These are phyloP conservation scores for Andrena chrysosceles DNA, from an alignment of 2,888 invertebrate genomes.

Conservation along the genomic window DNA sequence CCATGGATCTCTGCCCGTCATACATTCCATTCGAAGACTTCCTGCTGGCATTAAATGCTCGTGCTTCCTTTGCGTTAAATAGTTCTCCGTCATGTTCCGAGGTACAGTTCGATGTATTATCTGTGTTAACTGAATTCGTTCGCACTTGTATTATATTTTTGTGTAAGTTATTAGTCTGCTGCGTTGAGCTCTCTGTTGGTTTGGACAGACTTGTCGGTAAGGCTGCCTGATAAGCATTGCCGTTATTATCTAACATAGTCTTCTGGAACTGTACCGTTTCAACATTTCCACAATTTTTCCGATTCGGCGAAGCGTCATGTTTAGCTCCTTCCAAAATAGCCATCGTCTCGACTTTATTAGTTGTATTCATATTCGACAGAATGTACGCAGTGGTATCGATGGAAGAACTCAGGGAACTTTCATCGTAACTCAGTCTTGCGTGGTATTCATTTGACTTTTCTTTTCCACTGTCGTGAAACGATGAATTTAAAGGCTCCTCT, in stretches of 20 bases:
- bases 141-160: background rate
- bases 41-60: background rate
- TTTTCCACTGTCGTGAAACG: background rate
- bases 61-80: background rate
- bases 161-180: background rate
- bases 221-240: background rate
- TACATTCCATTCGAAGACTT: too few species aligned
- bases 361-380: slow-evolving; percentile 75
- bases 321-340: slow-evolving; percentile 73
- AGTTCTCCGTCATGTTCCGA: background rate
- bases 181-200: background rate
- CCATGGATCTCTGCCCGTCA: background rate
- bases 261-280: background rate
- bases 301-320: background rate
- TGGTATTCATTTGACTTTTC: background rate
- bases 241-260: background rate
- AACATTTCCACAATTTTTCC: background rate
- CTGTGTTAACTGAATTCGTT: background rate
- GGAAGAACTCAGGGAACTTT: slow-evolving; percentile 70
- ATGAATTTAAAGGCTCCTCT: slow-evolving; percentile 2
- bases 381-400: slow-evolving; percentile 80
- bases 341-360: slow-evolving; percentile 71
- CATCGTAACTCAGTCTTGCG: background rate
- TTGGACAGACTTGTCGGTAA: background rate
- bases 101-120: background rate